phyloP scores from a whole-genome alignment of 2,113 vertebrate genomes.

The Apaloderma vittatum region DNA sequence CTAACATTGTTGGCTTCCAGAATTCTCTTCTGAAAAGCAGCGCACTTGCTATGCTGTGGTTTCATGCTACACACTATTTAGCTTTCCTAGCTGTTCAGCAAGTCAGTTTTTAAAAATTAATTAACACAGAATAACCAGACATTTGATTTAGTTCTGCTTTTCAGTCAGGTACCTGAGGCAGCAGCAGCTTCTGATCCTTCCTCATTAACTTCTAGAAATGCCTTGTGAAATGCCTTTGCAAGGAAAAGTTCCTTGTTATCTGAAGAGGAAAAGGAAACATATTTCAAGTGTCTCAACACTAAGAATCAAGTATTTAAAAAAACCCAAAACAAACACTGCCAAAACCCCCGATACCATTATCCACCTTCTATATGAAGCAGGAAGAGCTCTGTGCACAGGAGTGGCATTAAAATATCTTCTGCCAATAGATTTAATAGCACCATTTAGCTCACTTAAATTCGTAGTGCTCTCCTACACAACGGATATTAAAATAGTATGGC shows the following conservation, averaged over 20 bases:
- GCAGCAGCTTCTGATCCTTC: slow-evolving; percentile 95
- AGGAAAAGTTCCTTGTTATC: slow-evolving; percentile 91
- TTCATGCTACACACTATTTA: neutral
- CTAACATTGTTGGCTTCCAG: neutral
- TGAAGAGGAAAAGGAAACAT: slow-evolving; percentile 63
- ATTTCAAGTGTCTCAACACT: neutral
- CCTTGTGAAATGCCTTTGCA: slow-evolving; percentile 93
- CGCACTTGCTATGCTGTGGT: neutral
- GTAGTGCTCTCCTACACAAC: neutral
- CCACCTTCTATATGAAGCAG: neutral
- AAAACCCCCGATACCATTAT: neutral
- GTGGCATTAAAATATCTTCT: neutral
- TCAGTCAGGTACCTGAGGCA: slow-evolving; percentile 87
- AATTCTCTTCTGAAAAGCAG: neutral
- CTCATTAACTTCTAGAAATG: slow-evolving; percentile 96
- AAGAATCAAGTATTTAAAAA: neutral
- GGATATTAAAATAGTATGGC: neutral
- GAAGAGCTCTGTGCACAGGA: neutral
- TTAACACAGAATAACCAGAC: slow-evolving; percentile 18
- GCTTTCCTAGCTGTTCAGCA: neutral
- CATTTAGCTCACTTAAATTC: neutral
- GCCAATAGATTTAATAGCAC: neutral
- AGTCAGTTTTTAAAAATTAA: slow-evolving; percentile 23
- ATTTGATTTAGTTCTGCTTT: slow-evolving; percentile 23
- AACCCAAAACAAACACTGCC: neutral